These are phyloP conservation scores for Acropora tenuis DNA, from an alignment of 64 coral and sea anemone genomes.

Conservation along the genomic window DNA sequence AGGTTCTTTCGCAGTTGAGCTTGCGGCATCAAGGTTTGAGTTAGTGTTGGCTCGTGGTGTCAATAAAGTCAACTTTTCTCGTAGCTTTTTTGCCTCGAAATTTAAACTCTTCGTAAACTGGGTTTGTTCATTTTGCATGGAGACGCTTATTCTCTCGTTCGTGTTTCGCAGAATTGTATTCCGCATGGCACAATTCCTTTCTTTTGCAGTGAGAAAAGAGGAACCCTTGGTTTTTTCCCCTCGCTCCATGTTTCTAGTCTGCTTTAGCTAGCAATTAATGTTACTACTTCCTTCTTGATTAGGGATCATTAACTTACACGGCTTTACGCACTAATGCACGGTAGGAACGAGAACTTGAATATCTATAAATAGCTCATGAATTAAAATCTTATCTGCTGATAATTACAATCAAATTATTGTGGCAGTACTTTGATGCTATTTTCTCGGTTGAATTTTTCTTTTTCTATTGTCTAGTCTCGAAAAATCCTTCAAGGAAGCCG, in stretches of 20 bases:
- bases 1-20: background rate
- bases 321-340: background rate
- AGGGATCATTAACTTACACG: background rate
- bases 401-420: conserved; percentile 39
- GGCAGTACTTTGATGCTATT: no score
- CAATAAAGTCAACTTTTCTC: background rate
- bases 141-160: conserved; percentile 8
- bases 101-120: conserved; percentile 22
- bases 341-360: background rate
- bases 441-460: no score
- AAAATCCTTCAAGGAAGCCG: no score
- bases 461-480: background rate
- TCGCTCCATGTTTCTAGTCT: background rate
- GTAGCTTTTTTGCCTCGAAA: conserved; percentile 36
- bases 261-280: background rate
- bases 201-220: background rate
- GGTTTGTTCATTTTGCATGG: conserved; percentile 27
- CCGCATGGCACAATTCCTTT: conserved; percentile 18
- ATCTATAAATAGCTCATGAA: background rate
- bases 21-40: background rate
- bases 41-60: background rate
- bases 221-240: background rate
- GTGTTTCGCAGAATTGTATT: background rate
- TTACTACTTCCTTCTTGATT: background rate
- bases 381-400: background rate